Percentiles rank a stretch among this genome's conserved stretches.
These are phyloP conservation scores for Netelia virgata DNA, from an alignment of 2,888 invertebrate genomes.

Conservation along the genomic window DNA sequence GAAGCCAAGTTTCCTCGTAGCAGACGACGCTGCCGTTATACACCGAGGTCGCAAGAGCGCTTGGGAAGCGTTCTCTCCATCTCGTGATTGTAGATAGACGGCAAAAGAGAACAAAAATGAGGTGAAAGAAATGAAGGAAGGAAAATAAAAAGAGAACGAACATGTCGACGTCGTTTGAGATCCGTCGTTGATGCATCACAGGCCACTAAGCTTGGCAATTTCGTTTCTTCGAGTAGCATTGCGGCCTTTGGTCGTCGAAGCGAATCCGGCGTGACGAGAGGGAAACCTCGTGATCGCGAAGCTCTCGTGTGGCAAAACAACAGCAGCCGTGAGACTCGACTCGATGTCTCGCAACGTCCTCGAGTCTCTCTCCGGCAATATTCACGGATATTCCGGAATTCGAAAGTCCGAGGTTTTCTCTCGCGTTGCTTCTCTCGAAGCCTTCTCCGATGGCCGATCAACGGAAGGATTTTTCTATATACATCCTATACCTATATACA, in stretches of 20 bases:
- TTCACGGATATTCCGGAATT: conserved; percentile 41
- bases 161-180: conserved; percentile 23
- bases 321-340: not conserved
- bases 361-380: conserved; percentile 2
- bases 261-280: conserved; percentile 13
- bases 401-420: conserved; percentile 46
- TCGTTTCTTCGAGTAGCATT: not conserved
- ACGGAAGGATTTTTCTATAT: not conserved
- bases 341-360: conserved; percentile 5
- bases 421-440: not conserved
- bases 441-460: not conserved
- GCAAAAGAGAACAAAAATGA: not conserved
- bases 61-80: not conserved
- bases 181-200: conserved; percentile 15
- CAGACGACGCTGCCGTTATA: conserved; percentile 4
- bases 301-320: not conserved
- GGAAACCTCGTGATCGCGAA: conserved; percentile 4
- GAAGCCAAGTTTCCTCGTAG: conserved; percentile 2
- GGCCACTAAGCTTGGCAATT: conserved; percentile 13
- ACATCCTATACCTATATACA: not conserved
- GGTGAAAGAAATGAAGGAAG: not conserved
- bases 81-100: not conserved
- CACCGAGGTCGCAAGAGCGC: not conserved
- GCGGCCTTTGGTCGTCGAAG: conserved; percentile 30
- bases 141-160: not conserved